Evolutionary conservation across 2,797 vertebrate genomes (phyloP).

Genomic region (Apodemus agrarius): DNA sequence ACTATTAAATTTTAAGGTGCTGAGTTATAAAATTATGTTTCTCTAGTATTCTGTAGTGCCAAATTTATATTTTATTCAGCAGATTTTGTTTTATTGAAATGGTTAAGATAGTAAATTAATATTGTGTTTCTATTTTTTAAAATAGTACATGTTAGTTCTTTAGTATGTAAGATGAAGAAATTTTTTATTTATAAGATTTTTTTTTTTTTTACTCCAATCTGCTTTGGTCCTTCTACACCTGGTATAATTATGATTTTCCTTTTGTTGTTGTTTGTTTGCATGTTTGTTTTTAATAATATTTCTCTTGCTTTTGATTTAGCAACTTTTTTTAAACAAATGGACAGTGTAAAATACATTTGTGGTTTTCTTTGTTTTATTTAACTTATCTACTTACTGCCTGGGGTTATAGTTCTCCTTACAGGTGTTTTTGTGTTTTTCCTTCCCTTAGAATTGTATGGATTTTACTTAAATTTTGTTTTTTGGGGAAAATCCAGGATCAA

Average conservation of each 20-base stretch:
- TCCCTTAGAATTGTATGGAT: background rate
- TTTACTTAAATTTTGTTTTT: background rate
- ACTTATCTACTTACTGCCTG: background rate
- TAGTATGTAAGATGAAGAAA: background rate
- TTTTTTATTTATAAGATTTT: constrained; percentile 29
- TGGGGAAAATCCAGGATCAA: background rate
- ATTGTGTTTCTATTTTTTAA: background rate
- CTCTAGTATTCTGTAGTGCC: background rate
- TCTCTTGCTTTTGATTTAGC: constrained; percentile 21
- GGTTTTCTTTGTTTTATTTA: background rate
- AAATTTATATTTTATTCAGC: background rate
- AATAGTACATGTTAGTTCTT: background rate
- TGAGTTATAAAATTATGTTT: background rate
- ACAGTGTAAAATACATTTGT: background rate
- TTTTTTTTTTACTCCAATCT: background rate
- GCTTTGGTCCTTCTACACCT: background rate
- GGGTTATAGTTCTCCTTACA: background rate
- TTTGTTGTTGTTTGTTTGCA: background rate
- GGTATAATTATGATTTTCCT: background rate
- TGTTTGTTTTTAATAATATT: background rate
- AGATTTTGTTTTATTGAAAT: background rate
- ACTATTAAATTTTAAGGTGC: constrained; percentile 11
- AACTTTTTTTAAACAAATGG: background rate
- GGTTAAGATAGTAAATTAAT: background rate
- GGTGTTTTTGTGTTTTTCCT: background rate